Conservation (phyloP, 2,888 invertebrate species). For the Temnothorax unifasciatus region DNA sequence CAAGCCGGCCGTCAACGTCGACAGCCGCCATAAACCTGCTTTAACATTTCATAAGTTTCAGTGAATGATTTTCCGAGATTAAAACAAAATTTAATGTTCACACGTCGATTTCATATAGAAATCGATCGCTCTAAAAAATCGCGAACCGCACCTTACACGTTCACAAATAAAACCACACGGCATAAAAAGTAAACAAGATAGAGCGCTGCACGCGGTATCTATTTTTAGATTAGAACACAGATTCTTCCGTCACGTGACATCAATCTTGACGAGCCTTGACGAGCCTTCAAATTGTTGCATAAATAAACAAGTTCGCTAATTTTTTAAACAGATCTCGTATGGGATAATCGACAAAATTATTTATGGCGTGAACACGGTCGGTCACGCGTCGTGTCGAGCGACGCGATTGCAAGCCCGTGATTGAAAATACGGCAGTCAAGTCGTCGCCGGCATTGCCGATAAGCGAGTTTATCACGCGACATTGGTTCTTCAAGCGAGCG, state of each 20-base stretch:
- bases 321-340: not conserved
- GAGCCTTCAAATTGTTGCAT: not conserved
- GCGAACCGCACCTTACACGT: not conserved
- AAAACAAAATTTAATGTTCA: not conserved
- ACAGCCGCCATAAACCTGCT: not conserved
- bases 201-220: not conserved
- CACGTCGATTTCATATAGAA: not conserved
- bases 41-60: not conserved
- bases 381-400: conserved; percentile 20
- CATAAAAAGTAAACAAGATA: not conserved
- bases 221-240: not conserved
- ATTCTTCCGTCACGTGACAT: not conserved
- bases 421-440: conserved; percentile 52
- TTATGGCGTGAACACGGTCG: conserved; percentile 20
- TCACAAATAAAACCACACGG: not conserved
- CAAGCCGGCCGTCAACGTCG: not conserved
- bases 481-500: conserved; percentile 67
- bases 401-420: conserved; percentile 24
- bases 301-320: not conserved
- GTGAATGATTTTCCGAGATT: not conserved
- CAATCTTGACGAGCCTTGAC: no score
- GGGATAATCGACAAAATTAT: conserved; percentile 29
- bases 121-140: not conserved
- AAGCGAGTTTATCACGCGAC: conserved; percentile 71
- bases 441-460: conserved; percentile 39